Evolutionary conservation across 2,113 vertebrate genomes (phyloP).

Genomic region (Xenus cinereus): DNA sequence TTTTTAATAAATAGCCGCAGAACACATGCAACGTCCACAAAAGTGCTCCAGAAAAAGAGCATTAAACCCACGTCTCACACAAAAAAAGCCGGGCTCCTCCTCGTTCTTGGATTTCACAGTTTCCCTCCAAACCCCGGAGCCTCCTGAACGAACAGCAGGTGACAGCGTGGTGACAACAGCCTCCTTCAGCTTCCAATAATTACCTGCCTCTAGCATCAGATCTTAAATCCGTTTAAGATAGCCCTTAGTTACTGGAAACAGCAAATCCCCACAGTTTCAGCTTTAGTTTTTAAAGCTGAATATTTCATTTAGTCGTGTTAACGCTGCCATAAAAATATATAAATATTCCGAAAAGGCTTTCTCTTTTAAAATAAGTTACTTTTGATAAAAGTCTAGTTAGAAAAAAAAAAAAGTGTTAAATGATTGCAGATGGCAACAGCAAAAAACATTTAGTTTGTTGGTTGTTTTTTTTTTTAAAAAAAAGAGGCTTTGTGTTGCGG

Average conservation of each 20-base stretch:
- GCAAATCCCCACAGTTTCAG: not conserved
- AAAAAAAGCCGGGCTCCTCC: not conserved
- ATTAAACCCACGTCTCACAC: fast-evolving
- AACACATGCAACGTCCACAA: not conserved
- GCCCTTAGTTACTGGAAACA: not conserved
- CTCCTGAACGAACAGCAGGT: fast-evolving
- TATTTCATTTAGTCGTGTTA: not conserved
- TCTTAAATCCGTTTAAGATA: not conserved
- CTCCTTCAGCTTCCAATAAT: not conserved
- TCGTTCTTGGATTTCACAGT: fast-evolving
- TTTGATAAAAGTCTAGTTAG: slow-evolving; percentile 17
- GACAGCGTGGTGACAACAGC: fast-evolving
- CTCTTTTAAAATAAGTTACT: slow-evolving; percentile 28
- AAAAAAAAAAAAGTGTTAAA: slow-evolving; percentile 17
- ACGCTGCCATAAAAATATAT: slow-evolving; percentile 51
- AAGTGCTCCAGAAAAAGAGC: not conserved
- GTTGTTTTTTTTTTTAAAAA: too few species aligned
- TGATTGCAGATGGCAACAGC: not conserved
- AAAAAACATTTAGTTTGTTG: not conserved
- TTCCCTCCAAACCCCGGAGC: not conserved
- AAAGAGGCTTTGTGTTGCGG: not conserved
- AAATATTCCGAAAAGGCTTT: slow-evolving; percentile 45
- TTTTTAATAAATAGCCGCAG: slow-evolving; percentile 47
- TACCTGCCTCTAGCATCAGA: not conserved
- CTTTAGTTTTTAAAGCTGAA: not conserved